These are phyloP conservation scores for Neosalanx taihuensis DNA, from an alignment of 2,797 vertebrate species.

Conservation along the genomic window DNA sequence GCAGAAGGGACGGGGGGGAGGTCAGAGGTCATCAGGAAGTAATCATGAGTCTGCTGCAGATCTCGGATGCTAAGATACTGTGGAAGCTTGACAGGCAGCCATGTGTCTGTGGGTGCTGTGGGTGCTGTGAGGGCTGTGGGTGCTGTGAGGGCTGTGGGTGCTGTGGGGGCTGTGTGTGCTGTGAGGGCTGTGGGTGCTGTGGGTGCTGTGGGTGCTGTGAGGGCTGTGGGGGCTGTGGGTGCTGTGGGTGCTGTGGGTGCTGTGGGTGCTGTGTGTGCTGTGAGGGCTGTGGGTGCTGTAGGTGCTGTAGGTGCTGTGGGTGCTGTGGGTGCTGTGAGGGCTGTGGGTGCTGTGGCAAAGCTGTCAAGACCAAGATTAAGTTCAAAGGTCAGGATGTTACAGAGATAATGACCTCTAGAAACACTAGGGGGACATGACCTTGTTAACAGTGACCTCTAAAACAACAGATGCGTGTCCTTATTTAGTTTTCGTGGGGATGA, in stretches of 20 bases:
- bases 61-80: not conserved
- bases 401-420: conserved; percentile 55
- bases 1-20: too few species aligned
- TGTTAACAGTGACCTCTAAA: conserved; percentile 63
- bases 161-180: too few species aligned
- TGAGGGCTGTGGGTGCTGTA: too few species aligned
- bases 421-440: conserved; percentile 57
- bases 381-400: conserved; percentile 37
- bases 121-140: too few species aligned
- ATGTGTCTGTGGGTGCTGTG: conserved; percentile 1
- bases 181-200: too few species aligned
- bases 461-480: conserved; percentile 36
- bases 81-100: conserved; percentile 32
- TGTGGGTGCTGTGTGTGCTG: too few species aligned
- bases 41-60: not conserved
- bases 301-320: too few species aligned
- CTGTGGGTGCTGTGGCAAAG: conserved; percentile 15
- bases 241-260: too few species aligned
- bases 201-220: too few species aligned
- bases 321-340: too few species aligned
- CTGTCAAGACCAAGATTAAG: conserved; percentile 23
- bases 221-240: too few species aligned
- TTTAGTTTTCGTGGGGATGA: conserved; percentile 14
- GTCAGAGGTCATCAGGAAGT: not conserved
- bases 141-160: too few species aligned